phyloP scores from a whole-genome alignment of 2,797 vertebrate species.

The Muscicapa striata region DNA sequence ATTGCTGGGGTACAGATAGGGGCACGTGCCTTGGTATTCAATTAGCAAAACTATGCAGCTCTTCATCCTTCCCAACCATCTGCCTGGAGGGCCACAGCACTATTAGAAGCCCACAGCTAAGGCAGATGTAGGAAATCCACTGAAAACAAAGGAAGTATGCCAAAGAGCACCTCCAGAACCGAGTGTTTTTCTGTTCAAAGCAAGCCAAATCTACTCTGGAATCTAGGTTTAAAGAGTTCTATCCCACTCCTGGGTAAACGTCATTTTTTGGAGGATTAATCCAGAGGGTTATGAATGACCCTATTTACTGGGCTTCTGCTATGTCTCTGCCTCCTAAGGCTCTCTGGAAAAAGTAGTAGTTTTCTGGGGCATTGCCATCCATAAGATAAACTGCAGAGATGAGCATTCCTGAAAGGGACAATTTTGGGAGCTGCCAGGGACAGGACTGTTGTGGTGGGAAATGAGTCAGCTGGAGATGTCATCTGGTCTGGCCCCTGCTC shows the following conservation, averaged over 20 bases:
- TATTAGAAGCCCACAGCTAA: background rate
- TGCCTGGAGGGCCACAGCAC: background rate
- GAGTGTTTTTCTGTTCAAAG: background rate
- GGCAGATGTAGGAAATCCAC: conserved; percentile 24
- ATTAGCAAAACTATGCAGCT: conserved; percentile 17
- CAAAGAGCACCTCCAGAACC: background rate
- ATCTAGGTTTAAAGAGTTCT: background rate
- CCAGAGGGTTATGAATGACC: background rate
- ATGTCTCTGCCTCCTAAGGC: background rate
- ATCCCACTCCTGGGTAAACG: background rate
- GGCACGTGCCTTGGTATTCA: background rate
- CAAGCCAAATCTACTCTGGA: background rate
- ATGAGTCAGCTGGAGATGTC: background rate
- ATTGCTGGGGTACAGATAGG: background rate
- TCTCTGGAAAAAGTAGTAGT: background rate
- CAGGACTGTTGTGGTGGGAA: background rate
- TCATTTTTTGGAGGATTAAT: conserved; percentile 6
- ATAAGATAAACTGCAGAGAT: background rate
- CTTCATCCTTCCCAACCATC: background rate
- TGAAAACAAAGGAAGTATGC: background rate
- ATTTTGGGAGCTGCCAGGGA: background rate
- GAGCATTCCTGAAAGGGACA: background rate
- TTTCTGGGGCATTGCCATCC: background rate
- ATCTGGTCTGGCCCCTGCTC: background rate
- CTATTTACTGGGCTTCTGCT: background rate